Base-by-base conservation (phyloP, 2,113 vertebrate genomes). In the Hippocampus guttulatus region DNA sequence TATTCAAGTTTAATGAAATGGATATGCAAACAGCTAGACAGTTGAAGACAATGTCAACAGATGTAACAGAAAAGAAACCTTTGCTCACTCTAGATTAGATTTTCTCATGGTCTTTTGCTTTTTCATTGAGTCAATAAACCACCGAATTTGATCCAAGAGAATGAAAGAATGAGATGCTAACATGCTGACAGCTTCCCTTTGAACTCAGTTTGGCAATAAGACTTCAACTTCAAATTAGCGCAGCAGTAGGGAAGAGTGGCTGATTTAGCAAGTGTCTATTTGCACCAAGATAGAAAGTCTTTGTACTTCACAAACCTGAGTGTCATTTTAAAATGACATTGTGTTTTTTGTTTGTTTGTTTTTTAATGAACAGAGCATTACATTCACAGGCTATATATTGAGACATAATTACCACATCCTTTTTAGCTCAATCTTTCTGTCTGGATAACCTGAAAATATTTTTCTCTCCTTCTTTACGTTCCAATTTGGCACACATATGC, bases 201-300 rank as follows among this genome's bases (percentile, higher is more conserved):
- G 73, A 87, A 84, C 82, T 81, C 64, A 70, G 79, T 83, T 82
- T 78, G 71, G 78, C 79, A 81, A 81, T 70, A 70, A 82, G n/a
- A 25, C 62, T 76, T 11, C 11, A 61, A 77, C 79, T 87, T 89
- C 75, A 88, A 82, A 85, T 88, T 76, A 71, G 71, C 72, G 81
- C 81, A 54, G 75, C 75, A 20, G 69, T 74, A 75, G 71, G 72
- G 75, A 76, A 16, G 80, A 68, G 25, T 69, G 20, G 67, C 30
- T 64, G 38, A 40, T 1, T 41, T 69, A 71, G 74, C 60, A 27
- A 65, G 73, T 21, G 52, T 79, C 43, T 64, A 78, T 85, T 87
- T 87, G 80, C 76, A 75, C 73, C 1, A 21, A 73, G 67, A 64
- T 76, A 78, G 80, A 84, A 81, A 75, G 73, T 76, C 75, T 78